Conservation (phyloP, 1,140 invertebrate species). For the Magallana gigas region DNA sequence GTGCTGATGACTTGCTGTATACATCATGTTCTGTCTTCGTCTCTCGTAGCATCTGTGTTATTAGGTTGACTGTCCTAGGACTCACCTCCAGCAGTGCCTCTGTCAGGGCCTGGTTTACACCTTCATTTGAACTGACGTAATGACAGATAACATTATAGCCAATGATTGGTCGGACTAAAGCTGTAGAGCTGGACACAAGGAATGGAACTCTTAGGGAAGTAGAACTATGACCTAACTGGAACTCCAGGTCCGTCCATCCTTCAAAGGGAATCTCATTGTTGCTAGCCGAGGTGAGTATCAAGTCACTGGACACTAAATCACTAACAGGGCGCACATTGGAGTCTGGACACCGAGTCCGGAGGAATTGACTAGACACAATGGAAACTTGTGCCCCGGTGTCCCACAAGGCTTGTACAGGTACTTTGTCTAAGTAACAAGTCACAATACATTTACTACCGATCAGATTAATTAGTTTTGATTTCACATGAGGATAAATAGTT, state of each 20-base stretch:
- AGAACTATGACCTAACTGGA: not conserved
- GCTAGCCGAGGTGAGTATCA: slow-evolving; percentile 38
- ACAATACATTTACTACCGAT: slow-evolving; percentile 30
- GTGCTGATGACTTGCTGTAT: too few species aligned
- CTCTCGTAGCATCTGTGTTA: too few species aligned
- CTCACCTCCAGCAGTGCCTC: too few species aligned
- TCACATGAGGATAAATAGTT: not conserved
- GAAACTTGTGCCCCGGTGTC: slow-evolving; percentile 38
- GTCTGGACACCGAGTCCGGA: not conserved
- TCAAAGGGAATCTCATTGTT: slow-evolving; percentile 39
- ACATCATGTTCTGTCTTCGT: too few species aligned
- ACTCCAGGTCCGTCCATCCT: slow-evolving; percentile 35
- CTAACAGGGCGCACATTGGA: not conserved
- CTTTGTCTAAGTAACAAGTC: not conserved
- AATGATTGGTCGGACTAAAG: too few species aligned
- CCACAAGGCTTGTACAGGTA: not conserved
- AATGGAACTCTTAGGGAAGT: slow-evolving; percentile 49
- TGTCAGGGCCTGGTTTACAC: too few species aligned
- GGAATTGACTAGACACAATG: not conserved
- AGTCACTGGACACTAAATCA: not conserved
- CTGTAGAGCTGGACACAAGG: too few species aligned
- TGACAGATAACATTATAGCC: too few species aligned
- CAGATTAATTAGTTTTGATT: not conserved
- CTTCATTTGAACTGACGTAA: too few species aligned
- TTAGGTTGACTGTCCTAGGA: too few species aligned